Conservation (phyloP, 2,888 invertebrate genomes). For the Cataglyphis cursor region DNA sequence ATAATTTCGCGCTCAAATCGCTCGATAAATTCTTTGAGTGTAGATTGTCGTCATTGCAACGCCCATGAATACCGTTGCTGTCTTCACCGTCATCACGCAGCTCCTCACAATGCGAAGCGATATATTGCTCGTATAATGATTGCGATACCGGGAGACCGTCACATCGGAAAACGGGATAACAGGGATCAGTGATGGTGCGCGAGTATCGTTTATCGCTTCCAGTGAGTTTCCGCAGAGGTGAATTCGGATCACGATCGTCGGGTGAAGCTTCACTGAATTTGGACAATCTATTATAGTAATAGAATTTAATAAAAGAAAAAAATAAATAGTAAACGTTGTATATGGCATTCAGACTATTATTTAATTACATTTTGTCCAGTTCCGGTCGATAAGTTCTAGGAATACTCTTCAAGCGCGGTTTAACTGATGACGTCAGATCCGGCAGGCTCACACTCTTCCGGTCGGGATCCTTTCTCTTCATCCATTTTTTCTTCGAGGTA, state of each 20-base stretch:
- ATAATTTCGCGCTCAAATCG: conserved; percentile 14
- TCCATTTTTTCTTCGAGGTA: conserved; percentile 73
- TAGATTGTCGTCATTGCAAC: background rate
- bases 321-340: background rate
- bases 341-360: background rate
- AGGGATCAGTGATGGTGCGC: conserved; percentile 93
- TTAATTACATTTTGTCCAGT: conserved; percentile 76
- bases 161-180: conserved; percentile 92
- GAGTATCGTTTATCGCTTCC: conserved; percentile 87
- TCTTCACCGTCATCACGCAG: conserved; percentile 68
- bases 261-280: conserved; percentile 57
- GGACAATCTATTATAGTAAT: conserved; percentile 7
- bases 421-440: conserved; percentile 89
- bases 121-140: conserved; percentile 91
- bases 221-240: conserved; percentile 83
- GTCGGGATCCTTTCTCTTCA: conserved; percentile 74
- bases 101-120: conserved; percentile 90
- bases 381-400: conserved; percentile 88
- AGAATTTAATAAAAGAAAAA: background rate
- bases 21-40: background rate
- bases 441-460: conserved; percentile 88
- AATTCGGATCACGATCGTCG: conserved; percentile 73
- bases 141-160: conserved; percentile 92
- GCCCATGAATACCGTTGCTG: background rate
- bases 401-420: conserved; percentile 88